Evolutionary conservation across 2,888 invertebrate genomes (phyloP).

Genomic region (Drosophila vallismaia): DNA sequence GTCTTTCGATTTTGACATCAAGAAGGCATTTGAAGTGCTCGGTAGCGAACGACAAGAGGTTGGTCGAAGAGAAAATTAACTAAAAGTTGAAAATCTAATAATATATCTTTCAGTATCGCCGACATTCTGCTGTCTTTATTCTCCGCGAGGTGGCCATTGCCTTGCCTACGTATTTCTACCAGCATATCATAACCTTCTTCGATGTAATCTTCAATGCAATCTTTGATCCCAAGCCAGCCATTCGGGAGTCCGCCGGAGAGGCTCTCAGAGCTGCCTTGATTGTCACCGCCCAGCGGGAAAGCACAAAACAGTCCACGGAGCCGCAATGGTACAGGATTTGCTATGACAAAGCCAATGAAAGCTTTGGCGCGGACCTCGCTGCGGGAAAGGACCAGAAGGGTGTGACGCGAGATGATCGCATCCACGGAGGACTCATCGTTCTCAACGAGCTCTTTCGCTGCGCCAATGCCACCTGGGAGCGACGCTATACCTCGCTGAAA

Average conservation of each 20-base stretch:
- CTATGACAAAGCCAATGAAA: constrained; percentile 93
- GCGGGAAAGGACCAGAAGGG: constrained; percentile 88
- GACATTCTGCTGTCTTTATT: constrained; percentile 96
- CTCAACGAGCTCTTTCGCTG: constrained; percentile 96
- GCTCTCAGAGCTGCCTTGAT: constrained; percentile 97
- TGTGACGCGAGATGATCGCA: constrained; percentile 93
- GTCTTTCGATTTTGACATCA: constrained; percentile 99
- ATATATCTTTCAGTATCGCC: constrained; percentile 86
- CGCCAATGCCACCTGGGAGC: constrained; percentile 94
- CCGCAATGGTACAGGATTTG: constrained; percentile 97
- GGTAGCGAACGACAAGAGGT: constrained; percentile 94
- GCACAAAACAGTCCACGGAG: constrained; percentile 95
- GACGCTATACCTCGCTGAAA: constrained; percentile 90
- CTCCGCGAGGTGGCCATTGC: constrained; percentile 96
- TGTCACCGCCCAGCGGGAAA: constrained; percentile 97
- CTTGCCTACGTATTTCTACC: constrained; percentile 98
- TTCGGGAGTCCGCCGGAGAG: constrained; percentile 96
- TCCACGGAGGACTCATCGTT: constrained; percentile 96
- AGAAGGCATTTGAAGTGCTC: constrained; percentile 97
- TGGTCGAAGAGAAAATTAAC: neutral
- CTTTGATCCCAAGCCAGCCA: constrained; percentile 94
- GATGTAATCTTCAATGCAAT: constrained; percentile 96
- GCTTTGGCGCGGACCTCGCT: constrained; percentile 87
- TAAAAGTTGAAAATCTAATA: neutral
- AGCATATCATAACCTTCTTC: constrained; percentile 96